Conservation (phyloP, 2,888 invertebrate genomes). For the Pseudococcus longispinus region DNA sequence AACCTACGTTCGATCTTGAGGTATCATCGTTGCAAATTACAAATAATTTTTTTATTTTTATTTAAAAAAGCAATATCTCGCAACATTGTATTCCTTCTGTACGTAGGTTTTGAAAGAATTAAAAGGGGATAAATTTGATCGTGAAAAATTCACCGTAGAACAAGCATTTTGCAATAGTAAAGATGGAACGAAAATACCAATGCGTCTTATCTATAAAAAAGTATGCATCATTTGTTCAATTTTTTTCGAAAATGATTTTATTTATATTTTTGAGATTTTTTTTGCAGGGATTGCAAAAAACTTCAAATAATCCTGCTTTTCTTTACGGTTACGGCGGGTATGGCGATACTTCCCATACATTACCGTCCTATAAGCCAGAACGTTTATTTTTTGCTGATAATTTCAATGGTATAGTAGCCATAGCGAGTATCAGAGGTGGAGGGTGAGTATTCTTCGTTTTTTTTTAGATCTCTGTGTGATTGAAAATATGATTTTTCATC, state of each 20-base stretch:
- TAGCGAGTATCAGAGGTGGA: neutral
- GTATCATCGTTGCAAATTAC: constrained; percentile 63
- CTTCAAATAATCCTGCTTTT: neutral
- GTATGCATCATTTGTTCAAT: constrained; percentile 63
- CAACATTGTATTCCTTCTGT: neutral
- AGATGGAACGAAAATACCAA: constrained; percentile 92
- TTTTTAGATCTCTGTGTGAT: no score
- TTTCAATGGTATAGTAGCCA: neutral
- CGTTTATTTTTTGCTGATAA: neutral
- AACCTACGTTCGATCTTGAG: constrained; percentile 70
- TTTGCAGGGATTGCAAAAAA: neutral
- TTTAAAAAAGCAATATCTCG: neutral
- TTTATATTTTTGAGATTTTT: constrained; percentile 30
- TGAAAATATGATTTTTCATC: neutral
- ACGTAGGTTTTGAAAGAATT: constrained; percentile 81
- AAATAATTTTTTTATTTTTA: neutral
- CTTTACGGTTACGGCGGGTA: constrained; percentile 18
- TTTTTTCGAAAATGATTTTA: neutral
- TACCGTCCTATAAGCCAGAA: neutral
- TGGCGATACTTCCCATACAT: neutral
- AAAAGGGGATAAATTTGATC: constrained; percentile 82
- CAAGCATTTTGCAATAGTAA: constrained; percentile 92
- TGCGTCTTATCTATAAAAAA: constrained; percentile 89
- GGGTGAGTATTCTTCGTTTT: neutral
- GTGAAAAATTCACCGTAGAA: constrained; percentile 78